phyloP scores from a whole-genome alignment of 2,113 vertebrate species.

The Mus spicilegus region DNA sequence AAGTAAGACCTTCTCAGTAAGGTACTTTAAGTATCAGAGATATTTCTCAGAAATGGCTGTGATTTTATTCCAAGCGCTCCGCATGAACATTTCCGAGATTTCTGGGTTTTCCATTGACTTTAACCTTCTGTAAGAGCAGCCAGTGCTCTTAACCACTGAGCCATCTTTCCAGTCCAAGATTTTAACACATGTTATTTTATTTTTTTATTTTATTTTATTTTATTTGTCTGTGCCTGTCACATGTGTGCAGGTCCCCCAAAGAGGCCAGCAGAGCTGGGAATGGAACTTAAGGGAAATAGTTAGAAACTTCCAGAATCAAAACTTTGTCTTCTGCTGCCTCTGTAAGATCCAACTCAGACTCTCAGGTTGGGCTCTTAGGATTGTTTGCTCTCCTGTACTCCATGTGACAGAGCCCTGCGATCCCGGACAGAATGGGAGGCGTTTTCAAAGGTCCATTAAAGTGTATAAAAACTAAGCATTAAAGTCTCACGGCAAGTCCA shows the following conservation, averaged over 20 bases:
- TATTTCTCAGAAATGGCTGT: background rate
- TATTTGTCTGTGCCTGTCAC: background rate
- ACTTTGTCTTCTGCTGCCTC: background rate
- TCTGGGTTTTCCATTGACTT: background rate
- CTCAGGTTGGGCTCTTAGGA: background rate
- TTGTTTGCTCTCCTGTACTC: background rate
- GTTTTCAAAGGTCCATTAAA: background rate
- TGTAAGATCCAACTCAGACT: background rate
- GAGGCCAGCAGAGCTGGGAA: background rate
- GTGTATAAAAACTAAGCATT: background rate
- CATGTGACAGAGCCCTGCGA: background rate
- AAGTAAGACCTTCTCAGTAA: background rate
- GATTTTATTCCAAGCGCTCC: background rate
- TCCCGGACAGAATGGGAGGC: background rate
- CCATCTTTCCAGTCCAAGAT: background rate
- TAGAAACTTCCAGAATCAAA: background rate
- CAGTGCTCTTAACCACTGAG: background rate
- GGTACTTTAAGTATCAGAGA: background rate
- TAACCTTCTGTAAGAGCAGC: background rate
- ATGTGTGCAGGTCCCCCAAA: background rate
- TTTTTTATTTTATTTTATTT: background rate
- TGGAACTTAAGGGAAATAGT: background rate
- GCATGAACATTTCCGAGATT: background rate
- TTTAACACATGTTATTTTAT: background rate
- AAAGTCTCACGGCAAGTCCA: background rate